Conservation (phyloP, 2,797 vertebrate genomes). For the Erethizon dorsatum region DNA sequence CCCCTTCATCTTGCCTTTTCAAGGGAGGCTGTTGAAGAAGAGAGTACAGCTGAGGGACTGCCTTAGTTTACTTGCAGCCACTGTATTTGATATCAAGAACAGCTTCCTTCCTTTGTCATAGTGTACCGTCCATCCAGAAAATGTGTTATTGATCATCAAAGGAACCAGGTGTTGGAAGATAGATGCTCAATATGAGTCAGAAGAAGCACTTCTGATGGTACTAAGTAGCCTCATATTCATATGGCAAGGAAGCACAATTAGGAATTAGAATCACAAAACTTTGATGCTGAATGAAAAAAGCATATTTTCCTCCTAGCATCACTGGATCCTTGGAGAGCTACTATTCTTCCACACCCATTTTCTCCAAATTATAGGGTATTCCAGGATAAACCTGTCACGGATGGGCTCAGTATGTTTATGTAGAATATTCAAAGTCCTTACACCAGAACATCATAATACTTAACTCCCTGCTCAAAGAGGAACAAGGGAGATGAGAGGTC, state of each 20-base stretch:
- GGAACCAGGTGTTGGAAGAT: background rate
- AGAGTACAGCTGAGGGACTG: background rate
- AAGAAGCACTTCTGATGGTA: background rate
- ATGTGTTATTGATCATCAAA: background rate
- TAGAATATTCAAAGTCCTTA: conserved; percentile 9
- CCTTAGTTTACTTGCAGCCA: conserved; percentile 28
- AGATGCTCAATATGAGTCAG: background rate
- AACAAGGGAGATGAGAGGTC: background rate
- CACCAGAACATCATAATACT: background rate
- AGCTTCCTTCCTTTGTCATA: background rate
- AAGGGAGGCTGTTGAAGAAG: conserved; percentile 11
- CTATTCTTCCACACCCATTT: background rate
- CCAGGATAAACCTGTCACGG: background rate
- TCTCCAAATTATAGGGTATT: conserved; percentile 25
- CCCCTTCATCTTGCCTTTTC: background rate
- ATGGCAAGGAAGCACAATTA: background rate
- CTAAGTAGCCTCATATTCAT: background rate
- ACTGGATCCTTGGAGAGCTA: conserved; percentile 6
- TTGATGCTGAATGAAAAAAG: conserved; percentile 39
- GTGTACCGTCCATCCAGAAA: conserved; percentile 26
- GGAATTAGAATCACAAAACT: conserved; percentile 29
- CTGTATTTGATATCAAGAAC: conserved; percentile 14
- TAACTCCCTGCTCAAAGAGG: background rate
- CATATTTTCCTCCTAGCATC: background rate
- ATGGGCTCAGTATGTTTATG: background rate